A percentile compares a stretch with the other conserved stretches of the same genome.
These are phyloP conservation scores for Corythornis vintsioides DNA, from an alignment of 2,113 vertebrate genomes.

Conservation along the genomic window DNA sequence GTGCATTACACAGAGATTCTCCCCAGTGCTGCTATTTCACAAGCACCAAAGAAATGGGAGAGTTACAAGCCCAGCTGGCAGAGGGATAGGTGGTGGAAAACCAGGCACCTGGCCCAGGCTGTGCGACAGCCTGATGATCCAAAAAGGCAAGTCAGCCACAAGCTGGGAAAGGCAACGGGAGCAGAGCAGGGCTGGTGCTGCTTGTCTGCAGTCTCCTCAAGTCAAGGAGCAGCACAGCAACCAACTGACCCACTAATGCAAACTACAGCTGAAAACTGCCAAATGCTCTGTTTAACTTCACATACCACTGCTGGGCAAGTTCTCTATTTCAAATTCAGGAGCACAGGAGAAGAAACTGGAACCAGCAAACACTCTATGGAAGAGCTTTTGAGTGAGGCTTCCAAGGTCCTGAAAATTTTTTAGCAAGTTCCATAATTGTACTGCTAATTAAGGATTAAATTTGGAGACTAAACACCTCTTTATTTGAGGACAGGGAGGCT, in stretches of 20 bases:
- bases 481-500: slow-evolving; percentile 25
- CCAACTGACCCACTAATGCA: background rate
- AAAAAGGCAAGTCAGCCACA: background rate
- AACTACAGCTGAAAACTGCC: background rate
- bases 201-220: background rate
- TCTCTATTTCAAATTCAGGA: background rate
- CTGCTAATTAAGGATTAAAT: slow-evolving; percentile 38
- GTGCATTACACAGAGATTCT: background rate
- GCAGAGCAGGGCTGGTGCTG: background rate
- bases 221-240: background rate
- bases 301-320: background rate
- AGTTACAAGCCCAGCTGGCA: background rate
- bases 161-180: accelerated
- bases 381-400: background rate
- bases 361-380: background rate
- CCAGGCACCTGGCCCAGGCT: background rate
- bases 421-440: background rate
- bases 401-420: slow-evolving; percentile 5
- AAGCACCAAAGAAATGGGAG: accelerated
- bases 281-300: background rate
- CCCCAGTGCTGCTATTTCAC: background rate
- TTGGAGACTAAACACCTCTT: slow-evolving; percentile 39
- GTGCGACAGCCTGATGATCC: background rate
- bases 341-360: background rate
- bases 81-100: background rate